Base-by-base conservation (phyloP, 2,113 vertebrate species). In the Brachirus orientalis region DNA sequence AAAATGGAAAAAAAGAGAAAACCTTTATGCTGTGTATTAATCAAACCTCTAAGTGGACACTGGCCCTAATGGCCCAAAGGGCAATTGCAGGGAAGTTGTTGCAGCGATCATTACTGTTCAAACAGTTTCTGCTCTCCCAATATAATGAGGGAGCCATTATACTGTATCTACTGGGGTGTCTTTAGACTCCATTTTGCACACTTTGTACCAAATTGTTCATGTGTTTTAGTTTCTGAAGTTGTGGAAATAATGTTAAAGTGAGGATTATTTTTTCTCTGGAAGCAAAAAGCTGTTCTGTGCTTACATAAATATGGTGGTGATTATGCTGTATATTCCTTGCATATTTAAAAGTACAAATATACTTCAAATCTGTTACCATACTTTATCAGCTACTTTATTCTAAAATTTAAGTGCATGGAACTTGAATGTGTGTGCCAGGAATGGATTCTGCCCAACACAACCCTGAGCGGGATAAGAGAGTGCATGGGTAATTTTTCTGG, bases 131-230 rank as follows among this genome's bases (percentile, higher is more conserved):
- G 52, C 74, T 50, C 52, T 65, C 52, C 74, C 54, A n/a, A 38
- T 20, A 48, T 77, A 84, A 87, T 68, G 67, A 84, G 79, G 57
- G 52, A 64, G 22, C 11, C 54, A 73, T 81, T 78, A 63, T 13
- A 55, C 62, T 28, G 3, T n/a, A 36, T 51, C 53, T 54, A 35
- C 44, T 0, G 17, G 20, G 55, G 20, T 35, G 17, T 46, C 41
- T 35, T 51, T 36, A 69, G 74, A 33, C 46, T 10, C 19, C 61
- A 62, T 55, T 83, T 59, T 73, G 50, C 59, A 51, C 22, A 57
- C 20, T 54, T n/a, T 47, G 61, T 10, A 17, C 17, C 66, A 22
- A 43, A 58, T 60, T 46, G 41, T 56, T 33, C 10, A 2, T 47
- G 18, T 1, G 8, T 67, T 74, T 62, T 19, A 13, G 16, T 61